phyloP scores from a whole-genome alignment of 2,113 vertebrate genomes.

The Ceyx melanurus region DNA sequence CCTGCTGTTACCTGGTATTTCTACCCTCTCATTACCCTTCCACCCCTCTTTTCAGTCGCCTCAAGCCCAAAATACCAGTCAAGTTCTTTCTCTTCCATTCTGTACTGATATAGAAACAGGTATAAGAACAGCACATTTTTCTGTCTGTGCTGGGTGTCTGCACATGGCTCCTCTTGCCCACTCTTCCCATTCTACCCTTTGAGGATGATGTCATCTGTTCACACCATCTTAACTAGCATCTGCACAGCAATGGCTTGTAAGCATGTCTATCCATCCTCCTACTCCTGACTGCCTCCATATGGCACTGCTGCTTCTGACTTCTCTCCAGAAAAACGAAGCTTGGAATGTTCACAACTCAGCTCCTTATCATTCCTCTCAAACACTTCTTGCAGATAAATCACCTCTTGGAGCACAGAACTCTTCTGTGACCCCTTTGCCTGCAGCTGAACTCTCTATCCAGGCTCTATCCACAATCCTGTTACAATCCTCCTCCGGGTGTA shows the following conservation, averaged over 20 bases:
- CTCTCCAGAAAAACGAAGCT: constrained; percentile 76
- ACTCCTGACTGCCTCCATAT: constrained; percentile 64
- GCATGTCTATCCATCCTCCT: constrained; percentile 66
- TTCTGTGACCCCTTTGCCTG: background rate
- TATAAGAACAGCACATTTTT: constrained; percentile 46
- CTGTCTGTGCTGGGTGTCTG: constrained; percentile 15
- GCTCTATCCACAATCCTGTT: background rate
- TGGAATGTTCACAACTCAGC: constrained; percentile 59
- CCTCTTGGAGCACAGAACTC: background rate
- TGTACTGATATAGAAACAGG: constrained; percentile 31
- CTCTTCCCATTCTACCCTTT: constrained; percentile 56
- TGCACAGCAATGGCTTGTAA: constrained; percentile 59
- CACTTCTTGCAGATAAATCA: background rate
- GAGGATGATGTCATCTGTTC: constrained; percentile 66
- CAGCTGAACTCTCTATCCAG: background rate
- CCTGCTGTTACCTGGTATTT: background rate
- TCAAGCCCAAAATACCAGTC: background rate
- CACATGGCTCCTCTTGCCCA: constrained; percentile 50
- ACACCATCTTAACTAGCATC: constrained; percentile 65
- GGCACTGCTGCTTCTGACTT: constrained; percentile 77
- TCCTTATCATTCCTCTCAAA: constrained; percentile 44
- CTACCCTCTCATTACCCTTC: background rate
- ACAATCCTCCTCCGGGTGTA: background rate
- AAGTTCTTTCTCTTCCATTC: background rate
- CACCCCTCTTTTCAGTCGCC: background rate